Evolutionary conservation across 53 echinoderm and acorn worm species (phyloP).

Genomic region (Henricia sp.): DNA sequence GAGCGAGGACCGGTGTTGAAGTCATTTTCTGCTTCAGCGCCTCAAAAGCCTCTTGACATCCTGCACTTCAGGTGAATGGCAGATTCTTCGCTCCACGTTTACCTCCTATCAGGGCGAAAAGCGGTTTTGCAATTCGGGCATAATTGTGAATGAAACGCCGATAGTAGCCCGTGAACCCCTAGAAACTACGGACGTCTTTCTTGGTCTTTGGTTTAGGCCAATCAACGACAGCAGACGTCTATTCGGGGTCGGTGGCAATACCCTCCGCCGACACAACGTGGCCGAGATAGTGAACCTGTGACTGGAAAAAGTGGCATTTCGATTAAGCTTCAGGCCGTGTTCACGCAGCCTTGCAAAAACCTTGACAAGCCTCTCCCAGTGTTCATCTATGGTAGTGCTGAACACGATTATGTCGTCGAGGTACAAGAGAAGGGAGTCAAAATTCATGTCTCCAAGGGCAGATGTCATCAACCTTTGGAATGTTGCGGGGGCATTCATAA

Average conservation of each 20-base stretch:
- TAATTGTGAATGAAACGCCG: constrained; percentile 44
- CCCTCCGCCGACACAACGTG: constrained; percentile 41
- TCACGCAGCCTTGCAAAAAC: constrained; percentile 44
- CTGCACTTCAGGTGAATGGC: constrained; percentile 26
- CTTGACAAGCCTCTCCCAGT: constrained; percentile 25
- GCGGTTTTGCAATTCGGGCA: constrained; percentile 26
- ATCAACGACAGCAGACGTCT: constrained; percentile 31
- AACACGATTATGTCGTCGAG: constrained; percentile 62
- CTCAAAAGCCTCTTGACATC: constrained; percentile 31
- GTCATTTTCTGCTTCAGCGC: constrained; percentile 7
- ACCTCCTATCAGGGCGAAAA: constrained; percentile 36
- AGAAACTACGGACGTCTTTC: constrained; percentile 52
- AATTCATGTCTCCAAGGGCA: constrained; percentile 50
- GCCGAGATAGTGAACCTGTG: constrained; percentile 51
- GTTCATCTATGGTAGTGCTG: constrained; percentile 48
- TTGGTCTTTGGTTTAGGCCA: constrained; percentile 40
- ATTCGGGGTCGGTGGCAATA: constrained; percentile 46
- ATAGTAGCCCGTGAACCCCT: constrained; percentile 54
- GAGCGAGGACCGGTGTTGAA: constrained; percentile 41
- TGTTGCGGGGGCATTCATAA: constrained; percentile 57
- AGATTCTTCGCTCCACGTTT: constrained; percentile 1
- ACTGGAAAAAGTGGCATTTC: constrained; percentile 48
- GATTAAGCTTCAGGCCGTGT: constrained; percentile 48
- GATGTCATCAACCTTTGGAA: constrained; percentile 56
- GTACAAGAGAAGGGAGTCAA: constrained; percentile 29